phyloP scores from a whole-genome alignment of 2,888 invertebrate genomes.

The Thera obeliscata region DNA sequence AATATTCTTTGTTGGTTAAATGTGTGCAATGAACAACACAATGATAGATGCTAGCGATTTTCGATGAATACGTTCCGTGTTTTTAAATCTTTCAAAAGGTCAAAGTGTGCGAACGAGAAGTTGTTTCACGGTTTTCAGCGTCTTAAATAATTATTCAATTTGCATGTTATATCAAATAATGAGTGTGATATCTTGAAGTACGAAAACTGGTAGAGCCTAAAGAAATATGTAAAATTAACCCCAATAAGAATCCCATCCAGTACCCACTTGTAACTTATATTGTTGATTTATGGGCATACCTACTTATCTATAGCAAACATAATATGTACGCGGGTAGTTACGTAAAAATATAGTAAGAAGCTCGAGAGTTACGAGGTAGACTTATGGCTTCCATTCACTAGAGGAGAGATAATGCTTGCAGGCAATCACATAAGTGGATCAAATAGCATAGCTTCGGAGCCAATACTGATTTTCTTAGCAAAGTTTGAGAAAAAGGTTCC shows the following conservation, averaged over 20 bases:
- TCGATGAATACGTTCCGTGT: no score
- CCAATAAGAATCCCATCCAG: slow-evolving; percentile 30
- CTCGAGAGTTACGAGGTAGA: slow-evolving; percentile 80
- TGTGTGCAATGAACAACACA: no score
- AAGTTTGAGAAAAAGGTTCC: no score
- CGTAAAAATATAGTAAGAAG: slow-evolving; percentile 75
- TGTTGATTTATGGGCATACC: slow-evolving; percentile 64
- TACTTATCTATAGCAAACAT: slow-evolving; percentile 57
- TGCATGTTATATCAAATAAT: no score
- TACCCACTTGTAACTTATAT: slow-evolving; percentile 47
- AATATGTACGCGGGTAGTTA: slow-evolving; percentile 51
- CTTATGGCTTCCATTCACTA: slow-evolving; percentile 81
- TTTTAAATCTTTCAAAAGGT: no score
- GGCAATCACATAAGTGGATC: slow-evolving; percentile 85
- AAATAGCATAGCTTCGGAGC: slow-evolving; percentile 58
- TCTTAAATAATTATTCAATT: no score
- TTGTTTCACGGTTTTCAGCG: no score
- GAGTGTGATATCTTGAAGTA: no score
- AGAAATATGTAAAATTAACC: slow-evolving; percentile 23
- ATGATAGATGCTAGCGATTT: no score
- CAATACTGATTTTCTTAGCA: slow-evolving; percentile 5
- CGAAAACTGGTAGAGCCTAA: not conserved
- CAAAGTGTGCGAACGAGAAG: no score
- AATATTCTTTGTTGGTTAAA: no score
- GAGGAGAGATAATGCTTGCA: slow-evolving; percentile 82